Evolutionary conservation across 2,113 vertebrate species (phyloP).

Genomic region (Theristicus caerulescens): DNA sequence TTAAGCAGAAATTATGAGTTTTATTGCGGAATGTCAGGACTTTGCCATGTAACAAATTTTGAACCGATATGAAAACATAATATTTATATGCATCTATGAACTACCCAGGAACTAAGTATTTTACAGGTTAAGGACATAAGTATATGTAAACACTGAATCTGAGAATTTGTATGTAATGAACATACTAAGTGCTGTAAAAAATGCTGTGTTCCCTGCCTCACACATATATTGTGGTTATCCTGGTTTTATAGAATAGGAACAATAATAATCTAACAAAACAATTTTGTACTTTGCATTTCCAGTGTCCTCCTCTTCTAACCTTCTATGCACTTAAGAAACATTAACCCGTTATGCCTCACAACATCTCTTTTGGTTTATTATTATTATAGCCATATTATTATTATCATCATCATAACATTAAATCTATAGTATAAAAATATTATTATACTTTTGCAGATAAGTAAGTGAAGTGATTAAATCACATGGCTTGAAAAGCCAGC

Average conservation of each 20-base stretch:
- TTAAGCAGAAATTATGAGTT: background rate
- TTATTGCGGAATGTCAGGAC: background rate
- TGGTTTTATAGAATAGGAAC: background rate
- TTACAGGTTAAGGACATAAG: background rate
- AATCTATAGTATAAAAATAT: background rate
- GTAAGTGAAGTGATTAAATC: background rate
- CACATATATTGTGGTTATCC: background rate
- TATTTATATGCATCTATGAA: background rate
- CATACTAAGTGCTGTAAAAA: background rate
- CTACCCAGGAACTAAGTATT: background rate
- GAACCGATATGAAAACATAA: background rate
- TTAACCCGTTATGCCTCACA: background rate
- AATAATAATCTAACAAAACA: background rate
- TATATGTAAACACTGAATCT: background rate
- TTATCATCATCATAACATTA: background rate
- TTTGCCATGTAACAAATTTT: background rate
- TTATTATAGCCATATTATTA: background rate
- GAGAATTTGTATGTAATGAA: background rate
- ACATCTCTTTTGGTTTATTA: background rate
- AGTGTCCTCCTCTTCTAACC: background rate
- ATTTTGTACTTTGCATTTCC: background rate
- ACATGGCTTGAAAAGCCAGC: background rate
- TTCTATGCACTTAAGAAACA: background rate
- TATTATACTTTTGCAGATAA: background rate
- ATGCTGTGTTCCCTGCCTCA: background rate